Conservation (phyloP, 2,113 vertebrate genomes). For the Poeciliopsis occidentalis region DNA sequence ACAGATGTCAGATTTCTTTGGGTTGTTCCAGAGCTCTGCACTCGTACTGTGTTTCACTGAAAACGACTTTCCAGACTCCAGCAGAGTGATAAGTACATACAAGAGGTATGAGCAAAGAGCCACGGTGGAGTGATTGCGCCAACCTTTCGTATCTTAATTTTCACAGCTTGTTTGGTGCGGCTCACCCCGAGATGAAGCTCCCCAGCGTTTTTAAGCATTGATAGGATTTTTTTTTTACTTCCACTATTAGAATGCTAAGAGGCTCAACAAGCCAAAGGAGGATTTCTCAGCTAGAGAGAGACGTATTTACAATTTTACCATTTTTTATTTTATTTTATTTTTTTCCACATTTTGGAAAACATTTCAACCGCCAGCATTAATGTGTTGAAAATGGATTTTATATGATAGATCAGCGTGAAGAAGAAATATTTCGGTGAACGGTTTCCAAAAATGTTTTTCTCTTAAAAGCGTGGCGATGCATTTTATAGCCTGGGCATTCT, state of each 20-base stretch:
- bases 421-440: too few species aligned
- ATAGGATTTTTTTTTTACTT: not conserved
- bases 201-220: not conserved
- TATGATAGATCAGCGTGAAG: too few species aligned
- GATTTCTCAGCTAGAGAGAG: not conserved
- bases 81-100: slow-evolving; percentile 31
- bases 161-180: not conserved
- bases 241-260: too few species aligned
- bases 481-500: too few species aligned
- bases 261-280: not conserved
- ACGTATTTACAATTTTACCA: not conserved
- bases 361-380: too few species aligned
- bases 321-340: too few species aligned
- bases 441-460: too few species aligned
- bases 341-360: too few species aligned
- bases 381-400: too few species aligned
- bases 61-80: slow-evolving; percentile 48
- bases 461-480: too few species aligned
- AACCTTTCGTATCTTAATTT: slow-evolving; percentile 2
- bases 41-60: slow-evolving; percentile 31
- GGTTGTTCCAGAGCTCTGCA: slow-evolving; percentile 30
- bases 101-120: slow-evolving; percentile 6
- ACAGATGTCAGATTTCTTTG: slow-evolving; percentile 35
- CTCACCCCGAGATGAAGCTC: not conserved
- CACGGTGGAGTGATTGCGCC: not conserved